Base-by-base conservation (phyloP, 2,888 invertebrate genomes). In the Agonopterix subpropinquella region DNA sequence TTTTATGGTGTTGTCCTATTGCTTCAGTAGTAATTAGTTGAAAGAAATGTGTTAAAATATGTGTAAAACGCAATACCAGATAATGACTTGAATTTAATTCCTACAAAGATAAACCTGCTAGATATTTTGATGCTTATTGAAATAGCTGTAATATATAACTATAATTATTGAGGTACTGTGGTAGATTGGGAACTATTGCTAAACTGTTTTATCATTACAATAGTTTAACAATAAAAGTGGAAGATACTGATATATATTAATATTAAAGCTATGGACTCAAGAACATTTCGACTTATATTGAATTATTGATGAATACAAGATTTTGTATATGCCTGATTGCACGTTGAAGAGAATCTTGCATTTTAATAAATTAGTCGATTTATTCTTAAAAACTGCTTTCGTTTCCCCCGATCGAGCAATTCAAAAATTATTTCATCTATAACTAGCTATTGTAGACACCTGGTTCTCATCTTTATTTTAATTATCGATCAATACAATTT, bases 151-250 rank as follows among this genome's bases (percentile, higher is more conserved):
- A 65, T 51, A 65, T 67, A 65, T 71, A 71, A 74, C 74, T 83
- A 82, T 78, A 70, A 74, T 69, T 78, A 83, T 61, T 86, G 87
- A 87, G 87, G 87, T 87, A 87, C 67, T 82, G 65, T 84, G 86
- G 84, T 78, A 71, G 80, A 77, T 73, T 78, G 78, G 72, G 61
- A 73, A 80, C 83, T 87, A 87, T 87, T 83, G 84, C 82, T 81
- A 82, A 71, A 70, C 65, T 72, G 73, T 76, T 67, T 65, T 64
- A 58, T 52, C 61, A 62, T 64, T 62, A 62, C 11, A 70, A 62
- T 69, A 63, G 64, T 64, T 69, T 67, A 80, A 83, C 67, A 67
- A 71, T 70, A 71, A 42, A 74, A 72, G 72, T 85, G 84, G 87
- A 85, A 85, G 84, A 86, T 85, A 85, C 80, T 84, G 85, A 64